These are phyloP conservation scores for Drosophila infuscata DNA, from an alignment of 2,888 invertebrate species.

Conservation along the genomic window DNA sequence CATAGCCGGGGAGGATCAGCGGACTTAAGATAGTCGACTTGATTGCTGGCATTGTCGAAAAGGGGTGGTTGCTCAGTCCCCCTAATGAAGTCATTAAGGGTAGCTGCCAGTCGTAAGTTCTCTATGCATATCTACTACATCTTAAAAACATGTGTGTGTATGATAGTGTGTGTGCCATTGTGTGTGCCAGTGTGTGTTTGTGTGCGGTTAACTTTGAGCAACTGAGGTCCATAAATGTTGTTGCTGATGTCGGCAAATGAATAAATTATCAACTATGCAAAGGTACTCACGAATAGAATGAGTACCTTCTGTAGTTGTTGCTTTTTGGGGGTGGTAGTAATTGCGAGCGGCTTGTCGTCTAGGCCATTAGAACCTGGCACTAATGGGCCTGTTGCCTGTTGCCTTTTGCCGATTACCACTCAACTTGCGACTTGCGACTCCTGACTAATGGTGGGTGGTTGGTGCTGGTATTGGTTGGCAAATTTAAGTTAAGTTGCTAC, in stretches of 20 bases:
- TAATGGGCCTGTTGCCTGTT: constrained; percentile 56
- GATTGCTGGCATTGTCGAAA: constrained; percentile 57
- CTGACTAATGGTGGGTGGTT: constrained; percentile 3
- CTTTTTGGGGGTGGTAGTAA: constrained; percentile 48
- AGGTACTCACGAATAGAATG: constrained; percentile 53
- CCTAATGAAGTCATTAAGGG: constrained; percentile 79
- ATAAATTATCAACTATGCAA: constrained; percentile 78
- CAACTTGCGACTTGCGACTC: not conserved
- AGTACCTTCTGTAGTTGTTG: constrained; percentile 41
- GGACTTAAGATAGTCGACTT: constrained; percentile 51
- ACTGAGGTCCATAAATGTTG: constrained; percentile 64
- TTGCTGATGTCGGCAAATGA: constrained; percentile 60
- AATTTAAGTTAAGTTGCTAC: constrained; percentile 46
- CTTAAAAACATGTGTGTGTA: constrained; percentile 27
- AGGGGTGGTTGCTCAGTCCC: constrained; percentile 40
- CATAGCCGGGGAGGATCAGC: constrained; percentile 22
- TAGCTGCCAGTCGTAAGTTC: constrained; percentile 44
- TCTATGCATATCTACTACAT: constrained; percentile 23
- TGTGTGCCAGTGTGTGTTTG: constrained; percentile 19
- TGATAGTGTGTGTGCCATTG: not conserved
- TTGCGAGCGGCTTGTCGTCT: constrained; percentile 75
- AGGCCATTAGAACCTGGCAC: constrained; percentile 69
- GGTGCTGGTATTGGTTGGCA: not conserved
- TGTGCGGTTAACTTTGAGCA: constrained; percentile 70
- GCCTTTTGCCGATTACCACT: not conserved